A percentile compares a stretch with the other conserved stretches of the same genome.
Conservation (phyloP, 1,140 invertebrate genomes). For the Phymorhynchus buccinoides region DNA sequence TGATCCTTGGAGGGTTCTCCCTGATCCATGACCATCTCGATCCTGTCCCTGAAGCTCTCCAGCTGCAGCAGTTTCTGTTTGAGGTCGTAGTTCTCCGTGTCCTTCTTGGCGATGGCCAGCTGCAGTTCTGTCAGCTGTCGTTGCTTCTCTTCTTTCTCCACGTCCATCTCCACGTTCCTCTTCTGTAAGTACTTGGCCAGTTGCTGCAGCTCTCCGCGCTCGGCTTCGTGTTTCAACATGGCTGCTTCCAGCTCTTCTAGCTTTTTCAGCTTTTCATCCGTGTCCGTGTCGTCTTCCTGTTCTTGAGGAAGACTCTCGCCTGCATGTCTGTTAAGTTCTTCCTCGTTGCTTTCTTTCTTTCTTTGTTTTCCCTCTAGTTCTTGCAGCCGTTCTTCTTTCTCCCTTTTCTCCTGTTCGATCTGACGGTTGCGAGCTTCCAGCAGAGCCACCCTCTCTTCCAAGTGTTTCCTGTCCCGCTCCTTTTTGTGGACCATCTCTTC, state of each 20-base stretch:
- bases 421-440: neutral
- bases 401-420: neutral
- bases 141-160: neutral
- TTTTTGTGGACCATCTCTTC: neutral
- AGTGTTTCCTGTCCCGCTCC: neutral
- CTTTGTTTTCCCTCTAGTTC: neutral
- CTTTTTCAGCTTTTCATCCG: neutral
- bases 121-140: slow-evolving; percentile 5
- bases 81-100: slow-evolving; percentile 14
- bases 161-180: neutral
- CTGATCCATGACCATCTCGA: neutral
- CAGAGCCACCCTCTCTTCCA: neutral
- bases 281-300: neutral
- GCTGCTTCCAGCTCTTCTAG: neutral
- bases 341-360: neutral
- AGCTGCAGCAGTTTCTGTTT: slow-evolving; percentile 2
- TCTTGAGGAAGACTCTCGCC: neutral
- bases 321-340: neutral
- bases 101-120: neutral
- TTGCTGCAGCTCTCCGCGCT: neutral
- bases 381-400: slow-evolving; percentile 12
- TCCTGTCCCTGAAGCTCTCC: neutral
- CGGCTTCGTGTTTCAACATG: neutral
- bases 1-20: neutral
- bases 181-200: neutral